Evolutionary conservation across 1,140 invertebrate species (phyloP).

Genomic region (Drosophila obscura): DNA sequence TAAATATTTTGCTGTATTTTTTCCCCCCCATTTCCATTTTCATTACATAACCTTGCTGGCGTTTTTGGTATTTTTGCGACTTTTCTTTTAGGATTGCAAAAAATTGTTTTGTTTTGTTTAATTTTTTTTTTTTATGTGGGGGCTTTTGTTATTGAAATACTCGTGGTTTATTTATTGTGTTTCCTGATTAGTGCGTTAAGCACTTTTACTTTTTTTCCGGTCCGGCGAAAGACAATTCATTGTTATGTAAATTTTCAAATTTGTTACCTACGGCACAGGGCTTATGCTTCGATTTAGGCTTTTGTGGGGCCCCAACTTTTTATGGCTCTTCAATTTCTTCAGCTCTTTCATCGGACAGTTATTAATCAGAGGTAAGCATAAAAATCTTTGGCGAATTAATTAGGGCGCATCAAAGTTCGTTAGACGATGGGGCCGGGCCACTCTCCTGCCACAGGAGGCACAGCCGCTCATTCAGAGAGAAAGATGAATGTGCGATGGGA

Average conservation of each 20-base stretch:
- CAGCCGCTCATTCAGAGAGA: background rate
- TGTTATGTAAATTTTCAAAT: conserved; percentile 43
- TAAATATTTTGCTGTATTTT: conserved; percentile 46
- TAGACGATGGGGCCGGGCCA: background rate
- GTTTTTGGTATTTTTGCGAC: conserved; percentile 33
- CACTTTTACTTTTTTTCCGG: conserved; percentile 57
- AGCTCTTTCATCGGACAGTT: background rate
- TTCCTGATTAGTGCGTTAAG: conserved; percentile 62
- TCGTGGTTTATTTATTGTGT: conserved; percentile 10
- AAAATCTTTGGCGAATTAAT: conserved; percentile 27
- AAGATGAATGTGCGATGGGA: background rate
- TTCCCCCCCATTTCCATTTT: too few relatives aligned
- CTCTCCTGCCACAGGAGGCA: too few relatives aligned
- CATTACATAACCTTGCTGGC: conserved; percentile 34
- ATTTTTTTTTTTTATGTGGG: conserved; percentile 27
- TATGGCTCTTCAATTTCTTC: conserved; percentile 1
- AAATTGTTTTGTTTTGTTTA: conserved; percentile 4
- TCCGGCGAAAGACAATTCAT: conserved; percentile 29
- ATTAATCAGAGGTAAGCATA: conserved; percentile 21
- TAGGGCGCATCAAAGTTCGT: conserved; percentile 33
- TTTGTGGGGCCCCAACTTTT: conserved; percentile 9
- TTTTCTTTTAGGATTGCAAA: conserved; percentile 17
- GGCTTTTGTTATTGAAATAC: conserved; percentile 67
- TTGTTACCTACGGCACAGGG: conserved; percentile 22
- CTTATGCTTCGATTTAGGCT: background rate